phyloP scores from a whole-genome alignment of 2,888 invertebrate genomes.

The Heliconius ethilla region DNA sequence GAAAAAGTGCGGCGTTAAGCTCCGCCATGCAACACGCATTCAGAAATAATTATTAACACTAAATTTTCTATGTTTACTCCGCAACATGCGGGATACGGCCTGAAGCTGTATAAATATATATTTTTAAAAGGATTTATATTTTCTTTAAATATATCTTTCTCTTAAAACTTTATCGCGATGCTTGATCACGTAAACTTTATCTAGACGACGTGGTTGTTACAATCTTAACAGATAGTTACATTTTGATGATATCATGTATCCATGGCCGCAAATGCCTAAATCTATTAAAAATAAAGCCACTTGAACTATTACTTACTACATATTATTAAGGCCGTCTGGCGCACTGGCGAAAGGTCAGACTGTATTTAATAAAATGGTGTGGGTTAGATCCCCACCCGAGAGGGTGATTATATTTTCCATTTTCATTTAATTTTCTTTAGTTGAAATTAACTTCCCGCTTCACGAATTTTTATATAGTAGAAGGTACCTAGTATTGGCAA shows the following conservation, averaged over 20 bases:
- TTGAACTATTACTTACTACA: neutral
- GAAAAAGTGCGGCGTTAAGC: too few species aligned
- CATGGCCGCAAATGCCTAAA: neutral
- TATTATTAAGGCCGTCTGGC: neutral
- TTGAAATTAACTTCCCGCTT: too few species aligned
- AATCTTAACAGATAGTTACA: slow-evolving; percentile 4
- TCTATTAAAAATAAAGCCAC: neutral
- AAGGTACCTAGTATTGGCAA: too few species aligned
- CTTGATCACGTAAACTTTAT: slow-evolving; percentile 16
- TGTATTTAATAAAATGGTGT: neutral
- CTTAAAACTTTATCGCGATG: neutral
- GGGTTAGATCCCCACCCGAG: too few species aligned
- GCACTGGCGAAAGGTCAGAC: neutral
- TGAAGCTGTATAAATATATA: too few species aligned
- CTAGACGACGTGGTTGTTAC: neutral
- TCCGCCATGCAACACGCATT: too few species aligned
- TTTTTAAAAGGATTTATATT: neutral
- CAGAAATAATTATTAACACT: too few species aligned
- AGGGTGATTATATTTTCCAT: too few species aligned
- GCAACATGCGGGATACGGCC: too few species aligned
- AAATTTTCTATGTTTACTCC: too few species aligned
- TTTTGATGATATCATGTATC: neutral
- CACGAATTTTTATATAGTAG: too few species aligned
- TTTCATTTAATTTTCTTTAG: too few species aligned
- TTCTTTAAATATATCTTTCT: neutral